Conservation (phyloP, 2,888 invertebrate genomes). For the Villa cingulata region DNA sequence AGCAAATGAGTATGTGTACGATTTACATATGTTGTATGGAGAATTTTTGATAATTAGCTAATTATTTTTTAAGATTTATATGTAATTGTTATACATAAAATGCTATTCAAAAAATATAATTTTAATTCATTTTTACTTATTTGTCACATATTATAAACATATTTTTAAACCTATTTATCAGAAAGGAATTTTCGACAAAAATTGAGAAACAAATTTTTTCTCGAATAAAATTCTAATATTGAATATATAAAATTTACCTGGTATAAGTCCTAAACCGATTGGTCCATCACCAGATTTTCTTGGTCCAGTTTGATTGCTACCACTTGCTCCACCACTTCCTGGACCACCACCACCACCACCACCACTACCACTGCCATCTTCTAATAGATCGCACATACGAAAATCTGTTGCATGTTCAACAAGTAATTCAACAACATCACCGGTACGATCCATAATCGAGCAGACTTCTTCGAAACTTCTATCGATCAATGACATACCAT, state of each 20-base stretch:
- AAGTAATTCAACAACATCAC: constrained; percentile 72
- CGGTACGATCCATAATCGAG: constrained; percentile 74
- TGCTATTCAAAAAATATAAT: too few species aligned
- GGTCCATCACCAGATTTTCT: constrained; percentile 35
- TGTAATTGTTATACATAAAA: too few species aligned
- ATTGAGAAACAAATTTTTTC: not conserved
- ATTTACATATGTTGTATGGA: too few species aligned
- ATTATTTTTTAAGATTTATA: too few species aligned
- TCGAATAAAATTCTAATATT: too few species aligned
- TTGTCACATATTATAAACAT: too few species aligned
- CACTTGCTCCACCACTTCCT: constrained; percentile 31
- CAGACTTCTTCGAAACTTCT: constrained; percentile 89
- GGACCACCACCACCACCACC: constrained; percentile 27
- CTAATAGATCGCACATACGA: constrained; percentile 53
- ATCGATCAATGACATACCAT: constrained; percentile 75
- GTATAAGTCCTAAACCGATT: constrained; percentile 32
- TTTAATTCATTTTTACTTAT: too few species aligned
- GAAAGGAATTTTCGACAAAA: too few species aligned
- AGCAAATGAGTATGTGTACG: too few species aligned
- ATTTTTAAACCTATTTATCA: too few species aligned
- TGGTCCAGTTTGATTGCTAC: constrained; percentile 30
- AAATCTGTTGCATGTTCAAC: constrained; percentile 71
- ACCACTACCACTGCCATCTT: constrained; percentile 49
- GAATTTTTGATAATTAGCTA: too few species aligned
- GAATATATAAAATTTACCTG: constrained; percentile 36